phyloP scores from a whole-genome alignment of 2,113 vertebrate species.

The Planiliza haematocheilus region DNA sequence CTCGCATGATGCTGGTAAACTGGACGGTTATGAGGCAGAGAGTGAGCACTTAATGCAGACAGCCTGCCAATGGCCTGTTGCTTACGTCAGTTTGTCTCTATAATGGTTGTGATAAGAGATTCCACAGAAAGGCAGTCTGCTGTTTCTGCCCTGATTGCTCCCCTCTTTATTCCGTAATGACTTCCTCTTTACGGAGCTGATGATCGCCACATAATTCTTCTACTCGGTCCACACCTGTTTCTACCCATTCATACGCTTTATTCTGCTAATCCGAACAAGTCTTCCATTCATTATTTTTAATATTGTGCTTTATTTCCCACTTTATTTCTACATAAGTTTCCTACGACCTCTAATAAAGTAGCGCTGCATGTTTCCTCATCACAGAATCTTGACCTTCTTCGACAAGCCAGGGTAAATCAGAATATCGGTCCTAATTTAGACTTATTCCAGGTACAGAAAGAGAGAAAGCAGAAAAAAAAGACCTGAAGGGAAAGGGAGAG shows the following conservation, averaged over 20 bases:
- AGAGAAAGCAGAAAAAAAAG: conserved; percentile 2
- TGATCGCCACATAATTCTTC: background rate
- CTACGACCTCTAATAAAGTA: conserved; percentile 49
- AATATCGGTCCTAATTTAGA: conserved; percentile 33
- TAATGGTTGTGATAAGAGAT: conserved; percentile 43
- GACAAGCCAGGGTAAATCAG: background rate
- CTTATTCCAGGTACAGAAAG: conserved; percentile 7
- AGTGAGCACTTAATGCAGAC: background rate
- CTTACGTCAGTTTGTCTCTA: conserved; percentile 32
- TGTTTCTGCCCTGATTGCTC: conserved; percentile 15
- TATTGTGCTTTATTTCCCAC: conserved; percentile 46
- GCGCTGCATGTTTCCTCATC: background rate
- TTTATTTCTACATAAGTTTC: conserved; percentile 20
- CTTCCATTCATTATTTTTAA: conserved; percentile 39
- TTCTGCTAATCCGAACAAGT: no score
- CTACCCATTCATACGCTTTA: background rate
- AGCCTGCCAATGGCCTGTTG: conserved; percentile 19
- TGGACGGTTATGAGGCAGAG: background rate
- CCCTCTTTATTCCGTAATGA: conserved; percentile 29
- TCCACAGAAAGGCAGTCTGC: conserved; percentile 6
- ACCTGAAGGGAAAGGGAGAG: conserved; percentile 9
- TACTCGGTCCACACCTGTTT: conserved; percentile 1
- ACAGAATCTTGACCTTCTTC: background rate
- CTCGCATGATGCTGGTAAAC: conserved; percentile 14
- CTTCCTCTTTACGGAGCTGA: conserved; percentile 19